Percentiles rank a stretch among this genome's conserved stretches.
phyloP scores from a whole-genome alignment of 2,888 invertebrate species.

The Agriopis leucophaearia region DNA sequence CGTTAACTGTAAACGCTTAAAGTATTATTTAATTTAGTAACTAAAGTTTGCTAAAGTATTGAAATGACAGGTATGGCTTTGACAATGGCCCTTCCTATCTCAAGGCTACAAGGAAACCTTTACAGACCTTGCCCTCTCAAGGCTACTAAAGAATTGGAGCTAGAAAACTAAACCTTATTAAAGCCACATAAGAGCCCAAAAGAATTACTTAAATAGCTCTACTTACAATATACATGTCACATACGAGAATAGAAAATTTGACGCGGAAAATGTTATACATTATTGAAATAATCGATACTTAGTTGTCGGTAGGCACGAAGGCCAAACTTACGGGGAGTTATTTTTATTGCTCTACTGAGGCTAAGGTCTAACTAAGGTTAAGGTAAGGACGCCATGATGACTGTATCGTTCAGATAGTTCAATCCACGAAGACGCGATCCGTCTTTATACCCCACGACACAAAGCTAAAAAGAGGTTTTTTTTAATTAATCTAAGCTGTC shows the following conservation, averaged over 20 bases:
- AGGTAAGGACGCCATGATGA: background rate
- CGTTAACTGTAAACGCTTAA: background rate
- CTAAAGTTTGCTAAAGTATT: background rate
- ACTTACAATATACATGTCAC: slow-evolving; percentile 9
- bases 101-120: slow-evolving; percentile 32
- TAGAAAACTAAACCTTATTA: slow-evolving; percentile 21
- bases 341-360: slow-evolving; percentile 13
- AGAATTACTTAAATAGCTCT: background rate
- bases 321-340: slow-evolving; percentile 11
- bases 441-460: too few relatives aligned
- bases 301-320: slow-evolving; percentile 10
- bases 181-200: slow-evolving; percentile 10
- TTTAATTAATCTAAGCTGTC: too few relatives aligned
- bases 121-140: slow-evolving; percentile 20
- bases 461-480: too few relatives aligned
- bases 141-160: slow-evolving; percentile 6
- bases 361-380: slow-evolving; percentile 10
- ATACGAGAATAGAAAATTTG: slow-evolving; percentile 17
- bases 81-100: slow-evolving; percentile 26
- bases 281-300: slow-evolving; percentile 28
- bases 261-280: slow-evolving; percentile 17
- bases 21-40: background rate
- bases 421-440: background rate
- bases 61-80: slow-evolving; percentile 10
- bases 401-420: background rate